Evolutionary conservation across 2,888 invertebrate species (phyloP), one percentile per base, ranked within the genome.

Genomic region (Halictus quadricinctus): DNA sequence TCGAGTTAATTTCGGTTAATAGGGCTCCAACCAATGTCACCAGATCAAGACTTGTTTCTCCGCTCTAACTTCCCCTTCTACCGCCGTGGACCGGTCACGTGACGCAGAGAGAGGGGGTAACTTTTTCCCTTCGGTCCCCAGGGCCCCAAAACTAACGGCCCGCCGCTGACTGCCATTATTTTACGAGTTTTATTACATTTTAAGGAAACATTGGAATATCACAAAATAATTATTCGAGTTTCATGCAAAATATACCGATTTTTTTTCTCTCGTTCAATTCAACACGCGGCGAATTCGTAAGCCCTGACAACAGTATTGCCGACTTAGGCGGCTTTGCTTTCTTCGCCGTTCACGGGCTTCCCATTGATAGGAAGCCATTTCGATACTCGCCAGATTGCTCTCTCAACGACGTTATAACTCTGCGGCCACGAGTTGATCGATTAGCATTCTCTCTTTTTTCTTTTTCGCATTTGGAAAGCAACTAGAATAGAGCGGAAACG

Each of bases 361-460:
- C 12, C 36, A 25, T 70, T 43, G 48, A 72, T 72, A 43, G 60
- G 83, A 81, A 87, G 83, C 86, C 86, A 43, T 79, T 43, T 54
- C 21, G 50, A 15, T 69, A 46, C 13, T 73, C n/a, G 72, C 64
- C 29, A 77, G 72, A 82, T 87, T 78, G 74, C 41, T 78, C 60
- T 69, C 74, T 41, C 60, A 60, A 25, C 72, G 41, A 18, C 76
- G 29, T n/a, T 8, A 54, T 54, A 58, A 58, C 58, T n/a, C n/a
- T 58, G n/a, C 58, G 58, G n/a, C 58, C 58, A 58, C 58, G 12
- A 58, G n/a, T 58, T n/a, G 58, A n/a, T n/a, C n/a, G 58, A 58
- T n/a, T n/a, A 58, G n/a, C n/a, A 58, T n/a, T 48, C 13, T 21
- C 15, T 12, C 12, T 6, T 29, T 4, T 15, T 48, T 48, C 21